Conservation (phyloP, 2,888 invertebrate genomes). For the Agonum fuliginosum region DNA sequence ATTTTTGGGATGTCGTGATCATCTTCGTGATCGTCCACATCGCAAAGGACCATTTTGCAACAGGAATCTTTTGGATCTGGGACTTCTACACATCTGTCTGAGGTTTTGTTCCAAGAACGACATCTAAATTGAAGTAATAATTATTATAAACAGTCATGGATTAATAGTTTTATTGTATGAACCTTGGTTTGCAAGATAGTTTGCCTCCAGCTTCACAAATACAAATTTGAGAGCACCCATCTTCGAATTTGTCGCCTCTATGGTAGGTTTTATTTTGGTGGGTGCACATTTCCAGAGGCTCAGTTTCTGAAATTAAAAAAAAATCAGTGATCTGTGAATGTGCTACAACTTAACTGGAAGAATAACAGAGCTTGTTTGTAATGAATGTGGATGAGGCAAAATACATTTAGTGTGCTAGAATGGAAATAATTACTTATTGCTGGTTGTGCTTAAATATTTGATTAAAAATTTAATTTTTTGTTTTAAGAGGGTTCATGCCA, state of each 20-base stretch:
- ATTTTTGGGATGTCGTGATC: conserved; percentile 65
- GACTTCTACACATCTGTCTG: conserved; percentile 87
- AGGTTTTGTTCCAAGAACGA: conserved; percentile 75
- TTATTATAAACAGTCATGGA: neutral
- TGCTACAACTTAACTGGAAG: too few relatives aligned
- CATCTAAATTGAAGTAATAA: conserved; percentile 73
- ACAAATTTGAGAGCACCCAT: conserved; percentile 88
- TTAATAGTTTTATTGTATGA: conserved; percentile 7
- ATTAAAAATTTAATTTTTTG: too few relatives aligned
- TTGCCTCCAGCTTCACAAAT: conserved; percentile 83
- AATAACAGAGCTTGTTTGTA: too few relatives aligned
- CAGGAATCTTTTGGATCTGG: conserved; percentile 89
- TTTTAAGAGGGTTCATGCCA: too few relatives aligned
- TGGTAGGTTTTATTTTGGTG: conserved; percentile 83
- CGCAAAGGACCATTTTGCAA: conserved; percentile 90
- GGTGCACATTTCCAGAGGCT: conserved; percentile 76
- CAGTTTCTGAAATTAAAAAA: conserved; percentile 67
- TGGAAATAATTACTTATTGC: too few relatives aligned
- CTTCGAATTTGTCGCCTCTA: conserved; percentile 83
- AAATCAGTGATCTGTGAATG: neutral
- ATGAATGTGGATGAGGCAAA: too few relatives aligned
- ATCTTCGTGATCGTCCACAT: conserved; percentile 85
- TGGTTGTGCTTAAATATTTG: too few relatives aligned
- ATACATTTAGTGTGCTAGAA: too few relatives aligned
- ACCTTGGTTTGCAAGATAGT: conserved; percentile 70